Conservation (phyloP, 2,888 invertebrate genomes). For the Caenorhabditis sinica region DNA sequence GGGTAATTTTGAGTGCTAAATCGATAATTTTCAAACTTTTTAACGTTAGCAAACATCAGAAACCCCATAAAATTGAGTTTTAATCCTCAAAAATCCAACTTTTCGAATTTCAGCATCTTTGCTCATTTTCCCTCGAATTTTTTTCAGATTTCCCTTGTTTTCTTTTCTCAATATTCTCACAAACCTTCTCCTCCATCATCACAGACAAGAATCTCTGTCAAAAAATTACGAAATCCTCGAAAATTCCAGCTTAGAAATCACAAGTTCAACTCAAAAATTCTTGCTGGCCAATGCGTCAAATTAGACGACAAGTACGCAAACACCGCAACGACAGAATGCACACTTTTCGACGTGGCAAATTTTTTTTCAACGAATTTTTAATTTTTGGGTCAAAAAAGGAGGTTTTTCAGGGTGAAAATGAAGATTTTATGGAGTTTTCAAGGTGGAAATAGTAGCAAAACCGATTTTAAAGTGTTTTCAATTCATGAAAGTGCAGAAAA, state of each 20-base stretch:
- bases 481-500: too few species aligned
- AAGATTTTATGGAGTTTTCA: too few species aligned
- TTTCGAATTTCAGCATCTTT: too few species aligned
- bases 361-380: conserved; percentile 2
- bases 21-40: not conserved
- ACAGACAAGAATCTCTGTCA: not conserved
- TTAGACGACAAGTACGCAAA: conserved; percentile 46
- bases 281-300: not conserved
- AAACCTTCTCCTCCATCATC: not conserved
- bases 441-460: too few species aligned
- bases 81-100: too few species aligned
- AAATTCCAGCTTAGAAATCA: conserved; percentile 1
- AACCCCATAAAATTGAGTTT: not conserved
- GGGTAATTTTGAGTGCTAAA: not conserved
- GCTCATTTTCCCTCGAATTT: not conserved
- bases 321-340: conserved; percentile 39
- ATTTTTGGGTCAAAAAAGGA: not conserved
- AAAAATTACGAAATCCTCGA: not conserved
- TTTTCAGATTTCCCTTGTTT: not conserved
- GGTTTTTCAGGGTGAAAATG: not conserved
- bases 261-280: not conserved
- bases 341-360: conserved; percentile 45
- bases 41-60: not conserved
- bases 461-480: too few species aligned
- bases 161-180: not conserved